phyloP scores from a whole-genome alignment of 2,797 vertebrate genomes.

The Hypotaenidia philippensis region DNA sequence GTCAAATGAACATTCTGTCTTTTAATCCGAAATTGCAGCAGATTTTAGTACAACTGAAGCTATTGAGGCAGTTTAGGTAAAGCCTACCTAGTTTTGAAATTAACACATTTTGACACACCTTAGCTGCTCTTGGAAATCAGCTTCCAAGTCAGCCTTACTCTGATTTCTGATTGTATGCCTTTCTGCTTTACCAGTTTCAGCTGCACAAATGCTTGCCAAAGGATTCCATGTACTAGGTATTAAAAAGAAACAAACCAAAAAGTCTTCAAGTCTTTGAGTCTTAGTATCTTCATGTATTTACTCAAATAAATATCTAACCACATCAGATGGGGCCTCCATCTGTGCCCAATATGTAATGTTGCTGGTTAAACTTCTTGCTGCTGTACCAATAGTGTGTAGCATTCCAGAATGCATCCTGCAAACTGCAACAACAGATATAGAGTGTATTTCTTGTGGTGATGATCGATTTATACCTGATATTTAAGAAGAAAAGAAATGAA shows the following conservation, averaged over 20 bases:
- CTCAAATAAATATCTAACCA: neutral
- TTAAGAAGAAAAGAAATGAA: neutral
- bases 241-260: neutral
- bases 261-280: neutral
- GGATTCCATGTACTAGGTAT: neutral
- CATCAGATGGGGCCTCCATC: neutral
- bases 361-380: neutral
- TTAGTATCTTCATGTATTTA: neutral
- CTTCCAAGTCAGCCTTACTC: neutral
- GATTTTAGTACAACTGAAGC: neutral
- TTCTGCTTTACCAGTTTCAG: neutral
- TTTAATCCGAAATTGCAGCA: neutral
- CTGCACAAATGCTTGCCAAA: neutral
- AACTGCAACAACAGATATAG: neutral
- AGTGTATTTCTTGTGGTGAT: neutral
- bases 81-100: neutral
- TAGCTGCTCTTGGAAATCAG: neutral
- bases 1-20: neutral
- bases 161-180: neutral
- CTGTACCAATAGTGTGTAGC: neutral
- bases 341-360: neutral
- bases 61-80: neutral
- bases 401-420: neutral
- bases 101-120: neutral
- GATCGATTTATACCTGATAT: neutral